phyloP scores from a whole-genome alignment of 2,113 vertebrate genomes.

The Pluvialis apricaria region DNA sequence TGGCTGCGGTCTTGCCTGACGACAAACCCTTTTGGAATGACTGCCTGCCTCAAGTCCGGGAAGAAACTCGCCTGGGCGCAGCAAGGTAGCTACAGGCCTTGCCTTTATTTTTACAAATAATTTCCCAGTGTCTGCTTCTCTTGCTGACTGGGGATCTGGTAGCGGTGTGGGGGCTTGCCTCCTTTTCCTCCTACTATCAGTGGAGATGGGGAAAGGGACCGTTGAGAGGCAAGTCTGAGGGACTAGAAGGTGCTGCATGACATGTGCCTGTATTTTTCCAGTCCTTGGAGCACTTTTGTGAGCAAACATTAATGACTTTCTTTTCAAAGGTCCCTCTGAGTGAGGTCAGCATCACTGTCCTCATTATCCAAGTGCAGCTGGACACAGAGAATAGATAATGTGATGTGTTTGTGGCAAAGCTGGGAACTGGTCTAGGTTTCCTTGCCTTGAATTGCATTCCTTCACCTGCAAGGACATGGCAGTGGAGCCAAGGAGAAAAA shows the following conservation, averaged over 20 bases:
- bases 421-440: neutral
- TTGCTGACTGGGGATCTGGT: neutral
- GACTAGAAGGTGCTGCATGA: neutral
- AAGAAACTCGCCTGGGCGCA: conserved; percentile 92
- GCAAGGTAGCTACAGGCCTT: conserved; percentile 78
- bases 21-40: conserved; percentile 86
- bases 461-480: neutral
- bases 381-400: neutral
- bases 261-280: neutral
- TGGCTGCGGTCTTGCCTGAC: conserved; percentile 81
- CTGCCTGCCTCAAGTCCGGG: conserved; percentile 84
- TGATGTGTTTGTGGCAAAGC: neutral
- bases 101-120: neutral
- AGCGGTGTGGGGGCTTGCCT: neutral
- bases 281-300: neutral
- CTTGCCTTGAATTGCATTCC: neutral
- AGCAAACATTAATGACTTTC: neutral
- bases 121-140: neutral
- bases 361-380: neutral
- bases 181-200: neutral
- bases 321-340: neutral
- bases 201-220: neutral
- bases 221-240: neutral
- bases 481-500: neutral
- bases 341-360: neutral